phyloP scores from a whole-genome alignment of 1,140 invertebrate species.

The Drosophila arizonae region DNA sequence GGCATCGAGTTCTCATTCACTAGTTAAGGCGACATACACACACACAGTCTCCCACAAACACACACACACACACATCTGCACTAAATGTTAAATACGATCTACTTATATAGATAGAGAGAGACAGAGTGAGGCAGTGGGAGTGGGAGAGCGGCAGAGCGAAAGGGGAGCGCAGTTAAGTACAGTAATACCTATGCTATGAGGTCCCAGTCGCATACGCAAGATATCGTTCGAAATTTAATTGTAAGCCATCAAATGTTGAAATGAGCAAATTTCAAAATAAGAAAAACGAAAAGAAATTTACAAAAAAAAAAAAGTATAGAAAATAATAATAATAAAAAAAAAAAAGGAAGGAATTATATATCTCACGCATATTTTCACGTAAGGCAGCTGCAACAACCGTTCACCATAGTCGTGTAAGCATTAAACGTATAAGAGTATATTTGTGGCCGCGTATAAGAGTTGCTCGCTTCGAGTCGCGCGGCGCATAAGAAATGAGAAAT shows the following conservation, averaged over 20 bases:
- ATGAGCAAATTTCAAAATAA: slow-evolving; percentile 51
- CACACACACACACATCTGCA: slow-evolving; percentile 50
- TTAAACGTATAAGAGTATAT: slow-evolving; percentile 19
- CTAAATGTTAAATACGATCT: slow-evolving; percentile 74
- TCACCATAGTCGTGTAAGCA: slow-evolving; percentile 31
- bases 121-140: neutral
- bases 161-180: slow-evolving; percentile 49
- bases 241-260: slow-evolving; percentile 64
- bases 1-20: slow-evolving; percentile 61
- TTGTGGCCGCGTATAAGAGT: slow-evolving; percentile 11
- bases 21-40: slow-evolving; percentile 47
- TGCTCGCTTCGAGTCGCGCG: neutral
- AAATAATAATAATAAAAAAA: neutral
- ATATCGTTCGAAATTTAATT: slow-evolving; percentile 32
- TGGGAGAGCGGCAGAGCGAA: neutral
- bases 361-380: slow-evolving; percentile 40
- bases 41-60: slow-evolving; percentile 31
- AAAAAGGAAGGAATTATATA: slow-evolving; percentile 7
- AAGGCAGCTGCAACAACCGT: slow-evolving; percentile 32
- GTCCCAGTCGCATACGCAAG: slow-evolving; percentile 66
- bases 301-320: slow-evolving; percentile 20
- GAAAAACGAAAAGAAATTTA: slow-evolving; percentile 21
- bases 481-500: slow-evolving; percentile 5
- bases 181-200: slow-evolving; percentile 59
- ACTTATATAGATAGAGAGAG: slow-evolving; percentile 50